These are phyloP conservation scores for Seriola quinqueradiata DNA, from an alignment of 2,113 vertebrate species.

Conservation along the genomic window DNA sequence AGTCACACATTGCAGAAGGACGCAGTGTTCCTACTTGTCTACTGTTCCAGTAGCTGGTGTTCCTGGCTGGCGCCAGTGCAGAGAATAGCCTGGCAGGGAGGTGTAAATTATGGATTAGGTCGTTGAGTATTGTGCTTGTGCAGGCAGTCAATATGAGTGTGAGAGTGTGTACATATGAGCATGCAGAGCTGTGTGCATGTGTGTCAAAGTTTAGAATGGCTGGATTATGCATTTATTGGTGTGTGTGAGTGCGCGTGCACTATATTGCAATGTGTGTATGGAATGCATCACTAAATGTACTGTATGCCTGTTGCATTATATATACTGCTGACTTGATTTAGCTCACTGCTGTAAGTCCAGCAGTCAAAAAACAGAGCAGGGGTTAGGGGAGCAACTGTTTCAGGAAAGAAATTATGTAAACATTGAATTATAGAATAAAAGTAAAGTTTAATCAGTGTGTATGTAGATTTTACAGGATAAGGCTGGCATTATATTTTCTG, in stretches of 20 bases:
- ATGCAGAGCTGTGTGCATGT: constrained; percentile 11
- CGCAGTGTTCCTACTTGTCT: constrained; percentile 67
- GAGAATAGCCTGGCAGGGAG: constrained; percentile 70
- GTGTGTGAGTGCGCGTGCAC: neutral
- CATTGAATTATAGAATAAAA: neutral
- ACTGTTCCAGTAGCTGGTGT: constrained; percentile 70
- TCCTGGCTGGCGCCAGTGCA: constrained; percentile 67
- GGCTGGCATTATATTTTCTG: neutral
- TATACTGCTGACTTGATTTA: constrained; percentile 3
- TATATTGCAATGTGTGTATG: constrained; percentile 12
- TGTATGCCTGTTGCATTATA: constrained; percentile 7
- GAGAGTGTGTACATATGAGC: neutral
- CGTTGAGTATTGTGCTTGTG: constrained; percentile 55
- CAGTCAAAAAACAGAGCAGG: neutral
- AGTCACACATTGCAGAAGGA: constrained; percentile 59
- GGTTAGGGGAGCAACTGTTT: neutral
- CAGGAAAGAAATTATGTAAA: neutral
- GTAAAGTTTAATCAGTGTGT: neutral
- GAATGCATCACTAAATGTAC: constrained; percentile 41
- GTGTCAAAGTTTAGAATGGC: constrained; percentile 6
- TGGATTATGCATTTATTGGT: neutral
- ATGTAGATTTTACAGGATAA: neutral
- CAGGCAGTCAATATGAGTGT: constrained; percentile 34
- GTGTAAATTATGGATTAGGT: constrained; percentile 84
- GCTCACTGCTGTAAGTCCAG: neutral